These are phyloP conservation scores for Mormyrops attenuatus DNA, from an alignment of 2,797 vertebrate species.

Conservation along the genomic window DNA sequence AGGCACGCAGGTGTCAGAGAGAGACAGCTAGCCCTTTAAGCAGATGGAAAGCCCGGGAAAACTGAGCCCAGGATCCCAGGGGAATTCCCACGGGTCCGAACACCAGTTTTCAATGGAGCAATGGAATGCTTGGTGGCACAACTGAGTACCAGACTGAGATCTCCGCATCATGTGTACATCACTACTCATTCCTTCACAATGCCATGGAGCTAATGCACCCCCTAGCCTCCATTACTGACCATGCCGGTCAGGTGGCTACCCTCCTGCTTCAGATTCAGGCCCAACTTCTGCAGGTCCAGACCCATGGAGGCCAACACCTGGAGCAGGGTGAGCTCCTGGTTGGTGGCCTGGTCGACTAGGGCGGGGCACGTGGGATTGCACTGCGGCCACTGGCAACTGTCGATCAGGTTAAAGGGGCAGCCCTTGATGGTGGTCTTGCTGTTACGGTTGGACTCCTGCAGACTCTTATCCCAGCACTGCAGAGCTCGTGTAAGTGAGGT, in stretches of 20 bases:
- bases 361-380: slow-evolving; percentile 77
- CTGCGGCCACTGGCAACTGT: slow-evolving; percentile 72
- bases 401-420: slow-evolving; percentile 71
- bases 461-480: slow-evolving; percentile 75
- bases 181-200: slow-evolving; percentile 40
- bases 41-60: slow-evolving; percentile 40
- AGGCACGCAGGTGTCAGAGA: not conserved
- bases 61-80: slow-evolving; percentile 44
- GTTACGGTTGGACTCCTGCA: slow-evolving; percentile 66
- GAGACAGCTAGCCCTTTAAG: slow-evolving; percentile 34
- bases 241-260: slow-evolving; percentile 54
- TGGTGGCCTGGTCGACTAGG: slow-evolving; percentile 65
- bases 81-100: slow-evolving; percentile 46
- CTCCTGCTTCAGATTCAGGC: slow-evolving; percentile 59
- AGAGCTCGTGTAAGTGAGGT: slow-evolving; percentile 67
- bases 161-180: slow-evolving; percentile 51
- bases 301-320: slow-evolving; percentile 70
- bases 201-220: not conserved
- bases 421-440: slow-evolving; percentile 63
- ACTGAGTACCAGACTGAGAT: slow-evolving; percentile 51
- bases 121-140: slow-evolving; percentile 62
- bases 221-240: slow-evolving; percentile 68
- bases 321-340: slow-evolving; percentile 69
- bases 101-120: slow-evolving; percentile 51
- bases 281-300: slow-evolving; percentile 65